Evolutionary conservation across 2,888 invertebrate species (phyloP), one percentile per base, ranked within the genome.

Genomic region (Coecobrya sp.): DNA sequence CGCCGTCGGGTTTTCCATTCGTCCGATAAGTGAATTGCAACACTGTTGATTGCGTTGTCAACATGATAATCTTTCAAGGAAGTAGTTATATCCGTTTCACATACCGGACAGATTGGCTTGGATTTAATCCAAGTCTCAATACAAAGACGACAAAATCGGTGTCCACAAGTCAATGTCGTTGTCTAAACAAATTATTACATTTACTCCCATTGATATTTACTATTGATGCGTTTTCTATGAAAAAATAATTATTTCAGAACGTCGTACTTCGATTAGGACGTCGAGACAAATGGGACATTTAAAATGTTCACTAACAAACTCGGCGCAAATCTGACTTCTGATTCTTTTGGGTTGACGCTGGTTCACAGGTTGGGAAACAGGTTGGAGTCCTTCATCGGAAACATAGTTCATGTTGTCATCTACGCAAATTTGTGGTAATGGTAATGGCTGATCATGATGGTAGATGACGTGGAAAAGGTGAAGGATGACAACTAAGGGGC

Each of bases 281-380:
- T 68, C 85, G 16, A 65, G 11, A 68, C 85, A 85, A 68, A 85
- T 49, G 1, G 85, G 85, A 68, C 85, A 85, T 68, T 19, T 85
- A 19, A 85, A 85, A 36, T 85, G 68, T 27, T 85, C 85, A 10
- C 65, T 45, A 45, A 85, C 85, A 25, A 85, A 85, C 16, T 85
- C 68, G 16, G 84, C 62, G n/a, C 27, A 62, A 0, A 84, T 62
- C 42, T 68, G 27, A n/a, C 42, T 45, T 76, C 45, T 52, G 27
- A n/a, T 30, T 81, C 49, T 22, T 19, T 68, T 49, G 11, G 1
- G 3, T 36, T 42, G 16, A 1, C 36, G 59, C 4, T 16, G 19
- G n/a, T 3, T 45, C 22, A 7, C 25, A 55, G 1, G 11, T 1
- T 4, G 42, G 11, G 65, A 55, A 16, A 55, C 55, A 11, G n/a